These are phyloP conservation scores for Pseudachorutes palmiensis DNA, from an alignment of 1,140 invertebrate species.

Conservation along the genomic window DNA sequence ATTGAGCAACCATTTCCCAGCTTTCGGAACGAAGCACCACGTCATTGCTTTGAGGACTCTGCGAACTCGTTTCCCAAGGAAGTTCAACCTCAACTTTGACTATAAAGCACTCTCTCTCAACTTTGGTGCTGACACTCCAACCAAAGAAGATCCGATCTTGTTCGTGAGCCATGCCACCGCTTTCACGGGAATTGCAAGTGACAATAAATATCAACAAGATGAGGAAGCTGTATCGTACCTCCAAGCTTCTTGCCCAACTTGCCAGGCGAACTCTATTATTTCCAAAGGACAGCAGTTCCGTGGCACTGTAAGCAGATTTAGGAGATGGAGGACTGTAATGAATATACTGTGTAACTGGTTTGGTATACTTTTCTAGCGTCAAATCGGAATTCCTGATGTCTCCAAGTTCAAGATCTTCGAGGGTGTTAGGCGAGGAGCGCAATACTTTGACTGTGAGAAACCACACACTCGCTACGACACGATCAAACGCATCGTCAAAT, in stretches of 20 bases:
- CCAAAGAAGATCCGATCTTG: constrained; percentile 34
- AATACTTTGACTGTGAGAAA: constrained; percentile 37
- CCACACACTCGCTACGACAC: constrained; percentile 33
- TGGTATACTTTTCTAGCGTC: constrained; percentile 25
- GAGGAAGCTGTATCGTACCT: constrained; percentile 19
- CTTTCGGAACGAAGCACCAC: constrained; percentile 31
- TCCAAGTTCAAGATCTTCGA: constrained; percentile 33
- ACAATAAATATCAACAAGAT: constrained; percentile 13
- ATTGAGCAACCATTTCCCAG: constrained; percentile 31
- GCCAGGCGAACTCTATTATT: constrained; percentile 20
- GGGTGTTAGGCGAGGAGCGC: constrained; percentile 32
- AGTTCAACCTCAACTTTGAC: constrained; percentile 32
- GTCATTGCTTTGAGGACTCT: constrained; percentile 27
- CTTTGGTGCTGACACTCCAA: constrained; percentile 25
- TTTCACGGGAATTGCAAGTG: constrained; percentile 19
- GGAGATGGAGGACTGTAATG: too few species aligned
- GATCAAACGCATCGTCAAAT: constrained; percentile 27
- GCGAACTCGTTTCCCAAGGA: constrained; percentile 29
- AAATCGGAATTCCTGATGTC: constrained; percentile 23
- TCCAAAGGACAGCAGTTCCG: constrained; percentile 31
- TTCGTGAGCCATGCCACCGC: constrained; percentile 32
- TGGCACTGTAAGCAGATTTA: constrained; percentile 14
- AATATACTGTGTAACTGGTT: too few species aligned
- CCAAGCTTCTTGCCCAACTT: constrained; percentile 24
- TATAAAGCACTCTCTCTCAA: constrained; percentile 25